phyloP scores from a whole-genome alignment of 2,113 vertebrate genomes.

The Sebastes schlegelii region DNA sequence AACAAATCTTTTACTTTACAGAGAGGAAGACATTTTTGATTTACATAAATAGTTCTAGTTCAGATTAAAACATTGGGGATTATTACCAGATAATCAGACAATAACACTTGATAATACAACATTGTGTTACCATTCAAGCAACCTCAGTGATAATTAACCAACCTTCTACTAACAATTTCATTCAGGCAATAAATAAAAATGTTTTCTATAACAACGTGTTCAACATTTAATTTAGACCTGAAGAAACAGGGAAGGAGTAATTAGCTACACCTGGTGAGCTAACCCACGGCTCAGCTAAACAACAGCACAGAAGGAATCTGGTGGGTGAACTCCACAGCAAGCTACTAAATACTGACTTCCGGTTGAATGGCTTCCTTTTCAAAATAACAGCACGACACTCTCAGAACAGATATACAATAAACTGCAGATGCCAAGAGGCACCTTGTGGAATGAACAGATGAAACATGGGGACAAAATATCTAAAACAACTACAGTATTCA shows the following conservation, averaged over 20 bases:
- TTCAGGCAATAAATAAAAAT: neutral
- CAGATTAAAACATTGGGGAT: neutral
- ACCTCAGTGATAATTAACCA: slow-evolving; percentile 1
- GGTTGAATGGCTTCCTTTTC: slow-evolving; percentile 7
- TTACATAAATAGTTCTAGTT: neutral
- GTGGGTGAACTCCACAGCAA: slow-evolving; percentile 8
- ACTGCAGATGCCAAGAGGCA: neutral
- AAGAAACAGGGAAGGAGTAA: neutral
- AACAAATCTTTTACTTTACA: neutral
- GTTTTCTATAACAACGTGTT: neutral
- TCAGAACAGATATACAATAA: neutral
- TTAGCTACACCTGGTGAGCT: slow-evolving; percentile 38
- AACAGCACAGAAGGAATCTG: slow-evolving; percentile 41
- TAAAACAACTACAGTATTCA: neutral
- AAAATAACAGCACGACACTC: slow-evolving; percentile 56
- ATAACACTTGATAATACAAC: slow-evolving; percentile 2
- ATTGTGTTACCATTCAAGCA: slow-evolving; percentile 4
- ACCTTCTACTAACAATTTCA: neutral
- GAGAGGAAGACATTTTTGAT: neutral
- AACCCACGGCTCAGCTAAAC: slow-evolving; percentile 42
- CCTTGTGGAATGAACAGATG: neutral
- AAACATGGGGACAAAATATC: neutral
- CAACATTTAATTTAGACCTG: neutral
- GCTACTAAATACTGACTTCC: slow-evolving; percentile 12
- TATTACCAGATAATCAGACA: slow-evolving; percentile 4